Evolutionary conservation across 2,888 invertebrate species (phyloP), one percentile per base, ranked within the genome.

Genomic region (Cremastobaeus sp.): DNA sequence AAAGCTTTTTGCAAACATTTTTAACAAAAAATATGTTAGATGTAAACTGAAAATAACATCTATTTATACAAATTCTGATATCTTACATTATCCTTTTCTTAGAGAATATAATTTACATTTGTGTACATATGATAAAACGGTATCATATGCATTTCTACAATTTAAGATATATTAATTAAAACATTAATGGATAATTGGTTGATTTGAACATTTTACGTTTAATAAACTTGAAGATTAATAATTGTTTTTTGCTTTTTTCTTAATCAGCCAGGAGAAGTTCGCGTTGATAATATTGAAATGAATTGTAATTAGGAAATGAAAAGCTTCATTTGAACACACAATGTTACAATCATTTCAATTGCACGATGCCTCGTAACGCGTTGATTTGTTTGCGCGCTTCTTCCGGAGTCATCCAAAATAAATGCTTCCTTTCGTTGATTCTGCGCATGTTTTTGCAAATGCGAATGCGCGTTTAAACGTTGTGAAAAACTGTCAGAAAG

Each of bases 361-460:
- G 45, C 52, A 45, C 52, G 45, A 52, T 52, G 34, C 43, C 28
- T 52, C 64, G 35, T 45, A 41, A 37, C 21, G 62, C 21, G 34
- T 41, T 9, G 28, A 52, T 6, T 17, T 8, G 5, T 34, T 59
- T 43, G 35, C 28, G 34, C 28, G 37, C 32, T 11, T 52, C 64
- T 64, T 64, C 64, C 64, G 45, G 32, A 50, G 34, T 64, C 25
- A 18, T 41, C 12, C 20, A 25, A 32, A 60, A 9, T 59, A 30
- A 28, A 59, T 62, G 65, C 65, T 65, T 65, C 65, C 65, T 54
- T 65, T 12, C 14, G 45, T 64, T 30, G 30, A 48, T 41, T 52
- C 34, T 17, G 21, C 30, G 35, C 9, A 32, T 32, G 9, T 52
- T 21, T 28, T 21, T 45, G 9, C 1, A 8, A 25, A 15, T 28